Conservation (phyloP, 2,888 invertebrate species). For the Stenichneumon culpator region DNA sequence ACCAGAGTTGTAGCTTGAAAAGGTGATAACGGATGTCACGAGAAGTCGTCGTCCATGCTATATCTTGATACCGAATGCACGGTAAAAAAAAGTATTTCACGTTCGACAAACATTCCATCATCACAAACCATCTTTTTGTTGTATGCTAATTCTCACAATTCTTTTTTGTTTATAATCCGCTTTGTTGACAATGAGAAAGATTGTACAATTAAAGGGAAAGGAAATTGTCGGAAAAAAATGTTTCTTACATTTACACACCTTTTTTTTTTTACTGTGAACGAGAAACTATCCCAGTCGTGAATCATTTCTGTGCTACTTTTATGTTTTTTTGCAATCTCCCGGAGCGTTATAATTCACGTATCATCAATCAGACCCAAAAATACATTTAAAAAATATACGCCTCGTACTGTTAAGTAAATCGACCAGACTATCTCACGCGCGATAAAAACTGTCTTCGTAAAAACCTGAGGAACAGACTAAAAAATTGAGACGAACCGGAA, state of each 20-base stretch:
- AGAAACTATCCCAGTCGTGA: too few relatives aligned
- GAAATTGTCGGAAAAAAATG: neutral
- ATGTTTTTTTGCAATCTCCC: neutral
- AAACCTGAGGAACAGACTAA: constrained; percentile 20
- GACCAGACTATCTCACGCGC: neutral
- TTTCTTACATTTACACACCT: neutral
- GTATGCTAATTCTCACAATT: neutral
- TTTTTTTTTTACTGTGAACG: neutral
- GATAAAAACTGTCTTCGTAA: constrained; percentile 30
- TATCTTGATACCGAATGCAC: neutral
- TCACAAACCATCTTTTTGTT: neutral
- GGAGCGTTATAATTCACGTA: neutral
- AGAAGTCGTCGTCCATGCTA: neutral
- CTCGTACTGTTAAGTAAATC: neutral
- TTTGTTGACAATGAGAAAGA: neutral
- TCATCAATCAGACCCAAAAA: neutral
- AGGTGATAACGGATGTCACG: constrained; percentile 40
- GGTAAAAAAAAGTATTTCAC: neutral
- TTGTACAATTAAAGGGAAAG: neutral
- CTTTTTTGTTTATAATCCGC: neutral
- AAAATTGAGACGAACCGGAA: constrained; percentile 34
- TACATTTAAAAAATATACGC: neutral
- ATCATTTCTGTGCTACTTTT: too few relatives aligned
- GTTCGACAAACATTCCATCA: too few relatives aligned
- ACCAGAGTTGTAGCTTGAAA: neutral